Evolutionary conservation across 2,113 vertebrate genomes (phyloP).

Genomic region (Dinomys branickii): DNA sequence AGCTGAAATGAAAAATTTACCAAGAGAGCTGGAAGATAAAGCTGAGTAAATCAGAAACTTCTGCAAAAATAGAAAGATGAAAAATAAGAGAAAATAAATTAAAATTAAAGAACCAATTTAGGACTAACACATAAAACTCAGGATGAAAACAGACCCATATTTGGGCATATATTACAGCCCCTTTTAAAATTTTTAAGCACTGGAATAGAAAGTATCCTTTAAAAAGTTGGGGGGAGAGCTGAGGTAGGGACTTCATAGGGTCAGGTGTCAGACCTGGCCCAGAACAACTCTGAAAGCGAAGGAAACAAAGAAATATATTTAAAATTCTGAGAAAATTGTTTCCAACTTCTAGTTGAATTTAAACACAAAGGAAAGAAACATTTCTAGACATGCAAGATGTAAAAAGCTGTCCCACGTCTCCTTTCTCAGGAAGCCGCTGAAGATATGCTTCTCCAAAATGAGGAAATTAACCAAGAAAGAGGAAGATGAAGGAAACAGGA

Average conservation of each 20-base stretch:
- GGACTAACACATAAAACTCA: background rate
- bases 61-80: conserved; percentile 42
- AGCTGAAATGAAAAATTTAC: background rate
- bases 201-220: background rate
- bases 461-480: conserved; percentile 62
- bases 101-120: background rate
- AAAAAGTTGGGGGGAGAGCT: background rate
- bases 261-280: background rate
- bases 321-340: conserved; percentile 52
- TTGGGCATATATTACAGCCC: background rate
- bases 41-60: conserved; percentile 21
- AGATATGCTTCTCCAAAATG: conserved; percentile 56
- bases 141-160: background rate
- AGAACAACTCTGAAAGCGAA: background rate
- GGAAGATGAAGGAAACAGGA: conserved; percentile 52
- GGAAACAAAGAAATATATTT: background rate
- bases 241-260: background rate
- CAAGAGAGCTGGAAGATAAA: background rate
- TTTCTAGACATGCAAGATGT: conserved; percentile 27
- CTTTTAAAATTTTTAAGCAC: background rate
- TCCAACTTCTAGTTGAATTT: background rate
- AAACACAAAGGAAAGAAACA: background rate
- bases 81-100: conserved; percentile 22
- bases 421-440: conserved; percentile 57
- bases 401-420: background rate